Evolutionary conservation across 2,888 invertebrate genomes (phyloP).

Genomic region (Tinea semifulvella): DNA sequence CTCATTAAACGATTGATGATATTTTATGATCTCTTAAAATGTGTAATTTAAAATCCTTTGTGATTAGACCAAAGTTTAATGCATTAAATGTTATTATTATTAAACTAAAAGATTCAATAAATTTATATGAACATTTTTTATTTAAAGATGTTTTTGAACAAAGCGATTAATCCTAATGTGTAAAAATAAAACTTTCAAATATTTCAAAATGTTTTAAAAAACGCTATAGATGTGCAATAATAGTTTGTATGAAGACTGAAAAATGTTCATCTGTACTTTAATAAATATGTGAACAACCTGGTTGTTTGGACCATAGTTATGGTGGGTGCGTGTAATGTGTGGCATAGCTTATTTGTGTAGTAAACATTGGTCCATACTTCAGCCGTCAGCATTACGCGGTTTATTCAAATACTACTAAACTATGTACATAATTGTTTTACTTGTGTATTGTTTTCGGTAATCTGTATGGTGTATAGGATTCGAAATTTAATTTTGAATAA

Average conservation of each 20-base stretch:
- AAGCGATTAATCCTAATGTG: neutral
- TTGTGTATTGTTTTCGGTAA: neutral
- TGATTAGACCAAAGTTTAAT: conserved; percentile 15
- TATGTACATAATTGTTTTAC: neutral
- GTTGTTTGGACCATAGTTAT: neutral
- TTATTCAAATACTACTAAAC: neutral
- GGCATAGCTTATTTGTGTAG: no score
- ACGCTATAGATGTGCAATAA: neutral
- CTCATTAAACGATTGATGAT: conserved; percentile 10
- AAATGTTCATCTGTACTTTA: neutral
- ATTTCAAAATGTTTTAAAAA: neutral
- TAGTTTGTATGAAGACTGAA: conserved; percentile 10
- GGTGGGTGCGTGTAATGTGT: no score
- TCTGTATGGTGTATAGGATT: neutral
- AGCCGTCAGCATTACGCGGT: no score
- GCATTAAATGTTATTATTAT: conserved; percentile 10
- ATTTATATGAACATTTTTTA: neutral
- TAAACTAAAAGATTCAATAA: neutral
- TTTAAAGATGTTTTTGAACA: neutral
- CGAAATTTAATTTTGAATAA: conserved; percentile 8
- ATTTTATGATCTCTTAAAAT: conserved; percentile 11
- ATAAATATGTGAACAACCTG: conserved; percentile 7
- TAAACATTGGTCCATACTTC: no score
- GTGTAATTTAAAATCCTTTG: conserved; percentile 8
- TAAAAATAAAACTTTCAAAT: neutral